Evolutionary conservation across 2,888 invertebrate genomes (phyloP).

Genomic region (Agrilus cyanescens): DNA sequence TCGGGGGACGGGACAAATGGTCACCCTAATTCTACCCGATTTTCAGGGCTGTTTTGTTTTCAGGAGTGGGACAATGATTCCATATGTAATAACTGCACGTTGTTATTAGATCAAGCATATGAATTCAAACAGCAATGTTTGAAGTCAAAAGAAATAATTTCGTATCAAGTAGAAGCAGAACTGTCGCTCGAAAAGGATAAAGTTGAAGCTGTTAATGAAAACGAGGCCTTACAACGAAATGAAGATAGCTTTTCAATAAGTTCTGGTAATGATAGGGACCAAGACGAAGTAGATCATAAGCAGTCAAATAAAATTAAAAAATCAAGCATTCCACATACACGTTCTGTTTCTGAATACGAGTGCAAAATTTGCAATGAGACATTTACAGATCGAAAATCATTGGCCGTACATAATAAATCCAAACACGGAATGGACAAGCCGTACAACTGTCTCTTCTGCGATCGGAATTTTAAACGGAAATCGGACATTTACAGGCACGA

Average conservation of each 20-base stretch:
- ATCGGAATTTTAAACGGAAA: conserved; percentile 2
- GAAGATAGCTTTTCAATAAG: conserved; percentile 4
- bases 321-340: neutral
- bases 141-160: conserved; percentile 15
- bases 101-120: conserved; percentile 21
- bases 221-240: neutral
- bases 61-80: conserved; percentile 20
- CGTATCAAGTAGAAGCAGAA: conserved; percentile 5
- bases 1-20: too few species aligned
- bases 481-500: conserved; percentile 2
- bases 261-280: neutral
- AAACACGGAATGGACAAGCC: conserved; percentile 1
- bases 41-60: neutral
- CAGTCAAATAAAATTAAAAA: neutral
- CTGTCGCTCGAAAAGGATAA: neutral
- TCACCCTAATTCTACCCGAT: too few species aligned
- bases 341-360: neutral
- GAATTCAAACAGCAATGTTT: conserved; percentile 24
- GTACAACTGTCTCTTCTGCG: conserved; percentile 3
- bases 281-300: neutral
- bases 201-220: neutral
- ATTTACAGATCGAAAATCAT: neutral
- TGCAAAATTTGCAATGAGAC: neutral
- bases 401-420: neutral
- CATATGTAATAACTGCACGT: conserved; percentile 21